phyloP scores from a whole-genome alignment of 1,140 invertebrate genomes.

The Nasonia giraulti region DNA sequence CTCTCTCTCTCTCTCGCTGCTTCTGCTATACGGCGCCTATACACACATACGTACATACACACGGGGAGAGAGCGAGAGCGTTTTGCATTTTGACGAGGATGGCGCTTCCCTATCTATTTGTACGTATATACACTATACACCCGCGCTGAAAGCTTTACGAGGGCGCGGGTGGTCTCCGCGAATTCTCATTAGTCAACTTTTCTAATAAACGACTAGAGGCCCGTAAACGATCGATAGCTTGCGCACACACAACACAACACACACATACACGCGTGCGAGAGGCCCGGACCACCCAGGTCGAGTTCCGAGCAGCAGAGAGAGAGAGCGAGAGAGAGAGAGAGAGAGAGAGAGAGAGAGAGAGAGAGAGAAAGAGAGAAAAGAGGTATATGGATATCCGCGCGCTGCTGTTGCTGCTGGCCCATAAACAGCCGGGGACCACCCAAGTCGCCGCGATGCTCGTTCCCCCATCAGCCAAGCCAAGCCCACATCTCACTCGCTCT shows the following conservation, averaged over 20 bases:
- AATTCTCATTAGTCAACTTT: constrained; percentile 34
- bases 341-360: constrained; percentile 16
- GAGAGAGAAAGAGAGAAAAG: constrained; percentile 32
- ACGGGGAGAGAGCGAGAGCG: background rate
- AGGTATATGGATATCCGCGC: constrained; percentile 59
- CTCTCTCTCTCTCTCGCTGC: constrained; percentile 55
- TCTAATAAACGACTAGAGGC: constrained; percentile 8
- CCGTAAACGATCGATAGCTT: constrained; percentile 8
- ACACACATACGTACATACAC: background rate
- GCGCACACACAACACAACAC: background rate
- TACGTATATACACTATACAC: background rate
- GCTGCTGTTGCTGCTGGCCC: constrained; percentile 58
- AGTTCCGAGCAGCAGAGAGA: constrained; percentile 49
- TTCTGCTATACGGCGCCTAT: background rate
- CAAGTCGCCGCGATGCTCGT: constrained; percentile 66
- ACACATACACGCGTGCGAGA: background rate
- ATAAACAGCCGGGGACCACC: constrained; percentile 73
- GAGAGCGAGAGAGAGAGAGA: no score
- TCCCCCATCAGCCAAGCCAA: background rate
- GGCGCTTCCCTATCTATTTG: constrained; percentile 37
- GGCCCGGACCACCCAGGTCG: constrained; percentile 66
- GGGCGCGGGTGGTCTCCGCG: constrained; percentile 63
- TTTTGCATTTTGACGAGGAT: constrained; percentile 44
- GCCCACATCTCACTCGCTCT: constrained; percentile 13
- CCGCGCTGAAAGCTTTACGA: constrained; percentile 45